Conservation (phyloP, 2,113 vertebrate species). For the Lethenteron camtschaticum region DNA sequence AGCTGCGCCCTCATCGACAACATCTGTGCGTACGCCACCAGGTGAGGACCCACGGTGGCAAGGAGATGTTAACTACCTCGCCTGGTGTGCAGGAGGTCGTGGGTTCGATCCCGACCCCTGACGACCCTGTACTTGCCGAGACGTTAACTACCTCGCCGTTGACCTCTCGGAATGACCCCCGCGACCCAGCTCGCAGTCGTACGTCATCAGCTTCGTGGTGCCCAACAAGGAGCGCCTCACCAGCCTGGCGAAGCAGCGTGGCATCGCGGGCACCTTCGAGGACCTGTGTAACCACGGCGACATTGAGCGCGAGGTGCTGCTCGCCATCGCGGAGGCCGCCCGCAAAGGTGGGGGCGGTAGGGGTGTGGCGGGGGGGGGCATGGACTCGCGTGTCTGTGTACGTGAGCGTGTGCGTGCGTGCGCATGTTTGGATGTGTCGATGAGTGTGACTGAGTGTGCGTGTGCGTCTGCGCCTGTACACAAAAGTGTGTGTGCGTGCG, state of each 20-base stretch:
- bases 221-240: background rate
- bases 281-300: background rate
- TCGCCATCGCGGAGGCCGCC: background rate
- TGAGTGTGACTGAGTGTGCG: background rate
- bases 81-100: background rate
- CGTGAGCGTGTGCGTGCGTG: background rate
- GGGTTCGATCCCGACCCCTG: background rate
- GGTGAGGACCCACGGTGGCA: background rate
- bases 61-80: background rate
- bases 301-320: background rate
- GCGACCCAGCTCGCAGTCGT: background rate
- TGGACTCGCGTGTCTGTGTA: background rate
- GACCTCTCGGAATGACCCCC: background rate
- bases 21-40: background rate
- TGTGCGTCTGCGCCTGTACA: background rate
- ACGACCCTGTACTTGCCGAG: no score
- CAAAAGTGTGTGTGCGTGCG: no score
- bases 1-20: background rate
- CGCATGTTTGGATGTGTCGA: background rate
- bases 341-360: constrained; percentile 34
- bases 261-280: background rate
- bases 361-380: background rate
- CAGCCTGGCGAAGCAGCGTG: background rate
- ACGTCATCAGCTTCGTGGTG: background rate
- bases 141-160: background rate